Evolutionary conservation across 2,113 vertebrate species (phyloP).

Genomic region (Heloderma charlesbogerti): DNA sequence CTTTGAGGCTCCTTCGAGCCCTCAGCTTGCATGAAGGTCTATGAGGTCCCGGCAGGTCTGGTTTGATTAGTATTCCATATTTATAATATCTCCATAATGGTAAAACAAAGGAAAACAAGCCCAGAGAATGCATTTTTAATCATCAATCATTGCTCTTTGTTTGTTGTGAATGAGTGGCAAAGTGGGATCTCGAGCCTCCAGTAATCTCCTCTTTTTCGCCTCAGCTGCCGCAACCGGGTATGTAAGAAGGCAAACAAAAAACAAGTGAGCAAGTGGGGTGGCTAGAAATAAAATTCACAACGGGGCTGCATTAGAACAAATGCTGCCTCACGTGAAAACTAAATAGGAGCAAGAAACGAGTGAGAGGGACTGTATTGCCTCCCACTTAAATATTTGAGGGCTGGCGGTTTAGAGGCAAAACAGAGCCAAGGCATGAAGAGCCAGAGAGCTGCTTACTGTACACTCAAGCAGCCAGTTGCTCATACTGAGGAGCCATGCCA

Average conservation of each 20-base stretch:
- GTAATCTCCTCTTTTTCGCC: slow-evolving; percentile 83
- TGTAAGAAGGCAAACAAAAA: slow-evolving; percentile 83
- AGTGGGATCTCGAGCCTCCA: slow-evolving; percentile 84
- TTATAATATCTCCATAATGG: slow-evolving; percentile 88
- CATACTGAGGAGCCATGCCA: not conserved
- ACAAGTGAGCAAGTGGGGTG: slow-evolving; percentile 67
- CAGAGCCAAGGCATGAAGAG: not conserved
- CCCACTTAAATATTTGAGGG: not conserved
- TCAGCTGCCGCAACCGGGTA: slow-evolving; percentile 74
- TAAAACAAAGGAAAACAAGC: slow-evolving; percentile 89
- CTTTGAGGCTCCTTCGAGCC: slow-evolving; percentile 59
- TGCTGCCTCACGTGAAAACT: not conserved
- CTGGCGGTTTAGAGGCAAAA: not conserved
- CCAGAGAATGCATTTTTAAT: slow-evolving; percentile 88
- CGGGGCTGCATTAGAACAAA: slow-evolving; percentile 34
- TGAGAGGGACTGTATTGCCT: not conserved
- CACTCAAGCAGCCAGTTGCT: not conserved
- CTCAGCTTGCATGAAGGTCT: slow-evolving; percentile 76
- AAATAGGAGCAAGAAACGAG: not conserved
- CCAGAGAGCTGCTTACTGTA: not conserved
- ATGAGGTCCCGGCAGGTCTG: slow-evolving; percentile 79
- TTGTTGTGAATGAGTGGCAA: slow-evolving; percentile 84
- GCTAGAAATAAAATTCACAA: slow-evolving; percentile 79
- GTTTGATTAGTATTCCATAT: slow-evolving; percentile 88
- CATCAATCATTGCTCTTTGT: slow-evolving; percentile 90